Evolutionary conservation across 2,113 vertebrate species (phyloP), one percentile per base, ranked within the genome.

Genomic region (Plectropomus leopardus): DNA sequence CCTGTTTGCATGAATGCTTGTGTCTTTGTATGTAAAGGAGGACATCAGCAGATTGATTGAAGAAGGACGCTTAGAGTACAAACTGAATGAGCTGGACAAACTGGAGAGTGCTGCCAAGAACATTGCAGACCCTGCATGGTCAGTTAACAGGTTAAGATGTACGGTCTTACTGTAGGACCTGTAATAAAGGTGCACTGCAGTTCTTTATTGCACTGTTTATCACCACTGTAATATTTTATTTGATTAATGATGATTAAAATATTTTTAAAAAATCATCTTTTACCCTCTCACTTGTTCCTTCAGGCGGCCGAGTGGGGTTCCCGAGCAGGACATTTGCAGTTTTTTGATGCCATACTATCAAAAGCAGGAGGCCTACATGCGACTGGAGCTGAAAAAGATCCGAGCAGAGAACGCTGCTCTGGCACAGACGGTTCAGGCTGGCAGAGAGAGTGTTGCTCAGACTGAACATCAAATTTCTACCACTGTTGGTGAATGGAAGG

Each of bases 241-340:
- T 34, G 30, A 15, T 32, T 40, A 5, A 1, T 59, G 14, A 50
- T 45, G 40, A 16, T 71, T 7, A 54, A 53, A 57, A 28, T 16
- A 42, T 59, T 60, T 23, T 10, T n/a, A n/a, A n/a, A n/a, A n/a
- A n/a, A n/a, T n/a, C 36, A 36, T 21, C 3, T 1, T 19, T 24
- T 23, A 26, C 1, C 2, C 4, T 80, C 7, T 85, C 11, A 34
- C 34, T 24, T 83, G 36, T 79, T 69, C 24, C 53, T 1, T 45
- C 59, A 96, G 95, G 95, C 89, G 95, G 14, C 95, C 95, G 0
- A 94, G 90, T 72, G 95, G 94, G 1, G 36, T 89, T 73, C 94
- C 95, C 10, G 95, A 95, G 77, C 76, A 93, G 88, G 95, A 96
- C 68, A 72, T 96, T 36, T 92, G 94, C 86, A 91, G 93, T 60